Percentiles rank a stretch among this genome's conserved stretches.
Conservation (phyloP, 2,888 invertebrate species). For the Leucozona laternaria region DNA sequence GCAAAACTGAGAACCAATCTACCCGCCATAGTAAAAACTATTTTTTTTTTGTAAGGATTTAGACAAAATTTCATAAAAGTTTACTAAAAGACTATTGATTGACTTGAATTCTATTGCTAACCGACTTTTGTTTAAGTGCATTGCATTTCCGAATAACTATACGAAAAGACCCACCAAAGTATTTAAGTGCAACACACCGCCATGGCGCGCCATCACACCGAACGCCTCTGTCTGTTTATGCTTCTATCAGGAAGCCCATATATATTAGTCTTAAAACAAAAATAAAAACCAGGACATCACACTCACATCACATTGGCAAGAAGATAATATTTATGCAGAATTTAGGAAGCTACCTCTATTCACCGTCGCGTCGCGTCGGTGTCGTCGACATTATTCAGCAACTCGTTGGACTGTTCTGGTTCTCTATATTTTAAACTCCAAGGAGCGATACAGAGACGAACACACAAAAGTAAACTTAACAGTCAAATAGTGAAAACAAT, state of each 20-base stretch:
- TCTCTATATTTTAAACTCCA: slow-evolving; percentile 62
- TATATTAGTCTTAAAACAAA: slow-evolving; percentile 55
- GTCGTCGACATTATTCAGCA: slow-evolving; percentile 38
- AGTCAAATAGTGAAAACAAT: not conserved
- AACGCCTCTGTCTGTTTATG: slow-evolving; percentile 40
- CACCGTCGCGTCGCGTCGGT: slow-evolving; percentile 29
- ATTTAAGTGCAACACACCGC: not conserved
- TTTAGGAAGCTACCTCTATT: slow-evolving; percentile 68
- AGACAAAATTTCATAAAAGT: too few species aligned
- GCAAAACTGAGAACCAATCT: too few species aligned
- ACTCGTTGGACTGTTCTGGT: slow-evolving; percentile 47
- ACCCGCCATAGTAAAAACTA: too few species aligned
- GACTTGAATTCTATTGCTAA: not conserved
- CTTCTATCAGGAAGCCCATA: slow-evolving; percentile 62
- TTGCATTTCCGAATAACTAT: slow-evolving; percentile 1
- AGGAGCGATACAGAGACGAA: slow-evolving; percentile 34
- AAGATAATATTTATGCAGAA: slow-evolving; percentile 73
- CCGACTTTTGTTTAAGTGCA: not conserved
- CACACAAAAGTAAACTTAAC: slow-evolving; percentile 29
- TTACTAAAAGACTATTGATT: too few species aligned
- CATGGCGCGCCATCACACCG: too few species aligned
- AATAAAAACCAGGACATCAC: slow-evolving; percentile 2
- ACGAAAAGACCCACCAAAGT: not conserved
- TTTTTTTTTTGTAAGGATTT: too few species aligned
- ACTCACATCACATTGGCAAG: slow-evolving; percentile 45